Evolutionary conservation across 2,113 vertebrate genomes (phyloP).

Genomic region (Sclerurus mexicanus): DNA sequence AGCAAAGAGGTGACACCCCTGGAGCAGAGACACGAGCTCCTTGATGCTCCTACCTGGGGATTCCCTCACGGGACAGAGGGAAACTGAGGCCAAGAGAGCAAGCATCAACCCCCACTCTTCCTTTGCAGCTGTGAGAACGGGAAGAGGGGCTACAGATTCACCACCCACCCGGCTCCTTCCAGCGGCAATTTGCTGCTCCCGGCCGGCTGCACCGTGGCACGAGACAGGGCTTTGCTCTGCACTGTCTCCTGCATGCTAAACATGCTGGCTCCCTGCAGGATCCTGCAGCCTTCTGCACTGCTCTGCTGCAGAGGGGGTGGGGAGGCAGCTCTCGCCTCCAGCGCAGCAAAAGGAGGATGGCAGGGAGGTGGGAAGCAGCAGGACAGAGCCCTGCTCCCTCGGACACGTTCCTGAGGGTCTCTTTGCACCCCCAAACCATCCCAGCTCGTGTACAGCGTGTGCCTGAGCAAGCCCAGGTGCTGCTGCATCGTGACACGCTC

Average conservation of each 20-base stretch:
- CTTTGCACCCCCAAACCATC: fast-evolving
- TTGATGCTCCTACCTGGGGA: background rate
- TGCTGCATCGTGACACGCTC: background rate
- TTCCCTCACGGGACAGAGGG: background rate
- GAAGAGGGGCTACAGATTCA: fast-evolving
- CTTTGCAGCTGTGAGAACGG: fast-evolving
- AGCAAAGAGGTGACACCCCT: background rate
- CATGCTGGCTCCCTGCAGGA: background rate
- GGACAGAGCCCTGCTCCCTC: background rate
- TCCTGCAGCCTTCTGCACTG: conserved; percentile 20
- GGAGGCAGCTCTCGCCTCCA: background rate
- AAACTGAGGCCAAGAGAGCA: background rate
- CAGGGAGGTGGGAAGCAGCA: background rate
- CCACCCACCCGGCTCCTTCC: fast-evolving
- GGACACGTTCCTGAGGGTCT: fast-evolving
- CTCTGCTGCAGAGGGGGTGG: conserved; percentile 51
- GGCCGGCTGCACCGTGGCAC: background rate
- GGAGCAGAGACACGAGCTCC: background rate
- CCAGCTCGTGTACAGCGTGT: fast-evolving
- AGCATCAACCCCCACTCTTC: fast-evolving
- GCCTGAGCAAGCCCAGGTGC: fast-evolving
- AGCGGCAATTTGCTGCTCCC: background rate
- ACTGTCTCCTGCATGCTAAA: conserved; percentile 23
- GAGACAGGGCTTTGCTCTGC: background rate
- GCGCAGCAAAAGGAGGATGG: background rate